phyloP scores from a whole-genome alignment of 2,797 vertebrate genomes.

The Echiichthys vipera region DNA sequence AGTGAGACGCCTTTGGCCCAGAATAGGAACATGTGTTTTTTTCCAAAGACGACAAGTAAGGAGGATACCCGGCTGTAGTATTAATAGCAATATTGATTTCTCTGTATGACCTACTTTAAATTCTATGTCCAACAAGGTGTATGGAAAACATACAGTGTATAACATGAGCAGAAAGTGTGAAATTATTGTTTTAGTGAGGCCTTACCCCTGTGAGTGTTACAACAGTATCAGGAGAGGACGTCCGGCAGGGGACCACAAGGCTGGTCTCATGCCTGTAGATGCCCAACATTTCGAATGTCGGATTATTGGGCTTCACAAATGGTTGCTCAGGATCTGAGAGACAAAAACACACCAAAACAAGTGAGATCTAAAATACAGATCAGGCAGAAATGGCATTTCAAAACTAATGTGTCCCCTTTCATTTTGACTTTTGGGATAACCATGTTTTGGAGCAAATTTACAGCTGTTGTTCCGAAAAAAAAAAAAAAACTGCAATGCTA shows the following conservation, averaged over 20 bases:
- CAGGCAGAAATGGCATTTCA: constrained; percentile 25
- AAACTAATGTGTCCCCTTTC: constrained; percentile 24
- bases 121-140: not conserved
- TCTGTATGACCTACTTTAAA: constrained; percentile 8
- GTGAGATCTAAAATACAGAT: constrained; percentile 5
- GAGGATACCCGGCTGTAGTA: constrained; percentile 12
- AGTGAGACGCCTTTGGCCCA: constrained; percentile 20
- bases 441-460: constrained; percentile 22
- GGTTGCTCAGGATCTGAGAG: constrained; percentile 85
- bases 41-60: constrained; percentile 10
- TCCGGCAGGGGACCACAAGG: constrained; percentile 87
- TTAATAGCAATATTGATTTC: constrained; percentile 30
- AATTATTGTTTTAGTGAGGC: constrained; percentile 1
- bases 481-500: constrained; percentile 2
- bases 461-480: constrained; percentile 18
- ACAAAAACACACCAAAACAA: constrained; percentile 15
- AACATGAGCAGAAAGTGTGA: not conserved
- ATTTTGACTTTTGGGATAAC: constrained; percentile 30
- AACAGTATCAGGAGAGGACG: constrained; percentile 83
- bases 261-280: constrained; percentile 57
- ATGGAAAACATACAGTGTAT: constrained; percentile 1
- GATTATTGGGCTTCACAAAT: constrained; percentile 78
- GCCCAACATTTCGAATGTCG: not conserved
- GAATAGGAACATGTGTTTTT: constrained; percentile 33
- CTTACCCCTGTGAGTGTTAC: constrained; percentile 86